Conservation (phyloP, 2,888 invertebrate genomes). For the Punctoribates punctum region DNA sequence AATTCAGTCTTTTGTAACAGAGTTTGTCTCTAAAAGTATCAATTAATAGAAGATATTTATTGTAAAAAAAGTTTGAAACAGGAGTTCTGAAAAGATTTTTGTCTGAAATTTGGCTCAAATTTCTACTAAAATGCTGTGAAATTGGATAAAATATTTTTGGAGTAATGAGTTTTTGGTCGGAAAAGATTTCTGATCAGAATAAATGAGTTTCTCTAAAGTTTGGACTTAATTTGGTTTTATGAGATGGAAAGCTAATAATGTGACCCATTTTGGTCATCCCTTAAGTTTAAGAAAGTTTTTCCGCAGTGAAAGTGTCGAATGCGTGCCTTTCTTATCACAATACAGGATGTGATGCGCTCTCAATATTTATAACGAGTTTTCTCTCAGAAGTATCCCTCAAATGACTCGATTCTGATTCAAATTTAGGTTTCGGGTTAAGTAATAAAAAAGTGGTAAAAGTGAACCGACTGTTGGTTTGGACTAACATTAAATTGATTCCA, state of each 20-base stretch:
- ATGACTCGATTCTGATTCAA: conserved; percentile 15
- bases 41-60: no score
- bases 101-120: no score
- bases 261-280: conserved; percentile 30
- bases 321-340: conserved; percentile 22
- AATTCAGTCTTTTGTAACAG: no score
- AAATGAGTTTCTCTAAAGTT: no score
- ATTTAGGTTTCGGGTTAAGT: conserved; percentile 34
- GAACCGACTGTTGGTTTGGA: conserved; percentile 29
- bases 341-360: conserved; percentile 38
- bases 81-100: no score
- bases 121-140: no score
- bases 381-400: neutral
- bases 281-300: neutral
- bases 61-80: no score
- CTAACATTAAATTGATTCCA: conserved; percentile 22
- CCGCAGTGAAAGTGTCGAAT: conserved; percentile 35
- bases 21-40: no score
- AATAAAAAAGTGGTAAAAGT: neutral
- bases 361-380: conserved; percentile 29
- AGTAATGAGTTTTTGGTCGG: no score
- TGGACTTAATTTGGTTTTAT: neutral
- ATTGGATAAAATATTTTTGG: no score
- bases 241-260: conserved; percentile 3
- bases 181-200: no score